Conservation (phyloP, 2,888 invertebrate species). For the Adineta ricciae region DNA sequence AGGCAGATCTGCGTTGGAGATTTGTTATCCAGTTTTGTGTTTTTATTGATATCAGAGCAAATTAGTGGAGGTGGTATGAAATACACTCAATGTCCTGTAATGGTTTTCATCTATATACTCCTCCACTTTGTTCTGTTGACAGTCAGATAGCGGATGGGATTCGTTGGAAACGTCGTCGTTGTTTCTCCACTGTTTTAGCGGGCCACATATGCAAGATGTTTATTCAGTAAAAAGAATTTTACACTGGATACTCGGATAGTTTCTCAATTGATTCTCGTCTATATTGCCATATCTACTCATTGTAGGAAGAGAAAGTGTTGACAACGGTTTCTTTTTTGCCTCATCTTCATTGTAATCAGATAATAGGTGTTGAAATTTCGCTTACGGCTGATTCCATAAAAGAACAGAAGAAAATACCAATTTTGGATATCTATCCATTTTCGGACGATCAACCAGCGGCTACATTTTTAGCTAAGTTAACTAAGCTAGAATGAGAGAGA, state of each 20-base stretch:
- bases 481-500: not conserved
- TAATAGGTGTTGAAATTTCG: not conserved
- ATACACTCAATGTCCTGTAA: too few relatives aligned
- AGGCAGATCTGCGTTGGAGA: too few relatives aligned
- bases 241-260: not conserved
- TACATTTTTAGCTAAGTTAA: not conserved
- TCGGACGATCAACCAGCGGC: not conserved
- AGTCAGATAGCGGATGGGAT: too few relatives aligned
- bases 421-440: not conserved
- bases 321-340: not conserved
- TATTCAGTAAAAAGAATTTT: not conserved
- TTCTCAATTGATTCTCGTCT: not conserved
- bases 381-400: not conserved
- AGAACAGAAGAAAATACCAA: not conserved
- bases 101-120: too few relatives aligned
- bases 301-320: not conserved
- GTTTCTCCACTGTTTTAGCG: not conserved
- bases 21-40: too few relatives aligned
- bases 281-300: not conserved
- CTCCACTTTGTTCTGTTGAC: too few relatives aligned
- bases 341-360: not conserved
- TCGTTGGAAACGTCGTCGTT: too few relatives aligned
- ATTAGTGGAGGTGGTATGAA: too few relatives aligned
- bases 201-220: not conserved
- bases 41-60: too few relatives aligned